phyloP scores from a whole-genome alignment of 2,888 invertebrate species.

The Athrips mouffetella region DNA sequence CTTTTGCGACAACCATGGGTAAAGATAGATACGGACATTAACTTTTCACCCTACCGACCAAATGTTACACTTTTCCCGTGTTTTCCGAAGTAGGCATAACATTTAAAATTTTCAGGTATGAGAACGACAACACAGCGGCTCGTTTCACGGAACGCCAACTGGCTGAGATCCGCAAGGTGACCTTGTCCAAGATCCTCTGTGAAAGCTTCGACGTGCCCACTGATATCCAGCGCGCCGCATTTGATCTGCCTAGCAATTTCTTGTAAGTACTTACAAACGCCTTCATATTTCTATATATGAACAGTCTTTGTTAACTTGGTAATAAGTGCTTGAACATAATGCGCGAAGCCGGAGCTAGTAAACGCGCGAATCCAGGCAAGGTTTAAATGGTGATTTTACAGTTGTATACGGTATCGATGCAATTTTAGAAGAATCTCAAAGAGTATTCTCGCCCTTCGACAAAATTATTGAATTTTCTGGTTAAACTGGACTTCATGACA shows the following conservation, averaged over 20 bases:
- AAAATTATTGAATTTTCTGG: too few species aligned
- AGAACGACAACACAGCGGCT: slow-evolving; percentile 87
- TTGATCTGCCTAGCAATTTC: slow-evolving; percentile 94
- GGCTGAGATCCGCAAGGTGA: slow-evolving; percentile 91
- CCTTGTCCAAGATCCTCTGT: slow-evolving; percentile 90
- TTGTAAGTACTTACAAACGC: slow-evolving; percentile 79
- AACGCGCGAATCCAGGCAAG: too few species aligned
- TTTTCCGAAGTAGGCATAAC: not conserved
- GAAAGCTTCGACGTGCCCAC: slow-evolving; percentile 92
- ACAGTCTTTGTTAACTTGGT: not conserved
- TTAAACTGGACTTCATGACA: too few species aligned
- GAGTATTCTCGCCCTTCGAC: too few species aligned
- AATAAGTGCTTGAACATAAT: not conserved
- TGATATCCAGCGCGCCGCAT: slow-evolving; percentile 92
- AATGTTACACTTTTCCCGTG: too few species aligned
- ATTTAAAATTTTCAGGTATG: slow-evolving; percentile 82
- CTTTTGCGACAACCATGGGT: too few species aligned
- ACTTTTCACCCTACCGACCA: too few species aligned
- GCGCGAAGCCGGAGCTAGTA: too few species aligned
- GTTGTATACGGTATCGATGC: too few species aligned
- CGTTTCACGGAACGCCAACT: slow-evolving; percentile 92
- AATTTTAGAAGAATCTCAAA: too few species aligned
- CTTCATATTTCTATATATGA: not conserved
- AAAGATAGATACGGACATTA: too few species aligned
- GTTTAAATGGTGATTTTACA: too few species aligned